Conservation (phyloP, 2,113 vertebrate species). For the Bungarus multicinctus region DNA sequence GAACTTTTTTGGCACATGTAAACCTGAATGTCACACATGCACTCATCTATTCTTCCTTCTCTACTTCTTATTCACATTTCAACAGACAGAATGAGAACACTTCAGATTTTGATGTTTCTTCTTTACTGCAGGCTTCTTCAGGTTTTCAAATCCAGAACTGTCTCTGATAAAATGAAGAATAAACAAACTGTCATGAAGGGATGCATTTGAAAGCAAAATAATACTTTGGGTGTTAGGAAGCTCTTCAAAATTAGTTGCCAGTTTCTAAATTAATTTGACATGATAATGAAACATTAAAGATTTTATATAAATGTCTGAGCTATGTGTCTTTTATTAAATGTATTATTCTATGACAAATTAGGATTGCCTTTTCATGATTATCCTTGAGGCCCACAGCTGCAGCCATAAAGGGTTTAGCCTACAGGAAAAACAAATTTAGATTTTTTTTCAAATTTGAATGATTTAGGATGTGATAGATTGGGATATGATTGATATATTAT, state of each 20-base stretch:
- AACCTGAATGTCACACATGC: not conserved
- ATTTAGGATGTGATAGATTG: not conserved
- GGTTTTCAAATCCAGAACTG: constrained; percentile 28
- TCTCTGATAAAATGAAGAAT: constrained; percentile 30
- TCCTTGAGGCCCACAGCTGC: not conserved
- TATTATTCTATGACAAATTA: not conserved
- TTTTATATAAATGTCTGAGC: constrained; percentile 7
- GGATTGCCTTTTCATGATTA: not conserved
- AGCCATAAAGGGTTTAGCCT: not conserved
- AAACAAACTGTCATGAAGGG: constrained; percentile 36
- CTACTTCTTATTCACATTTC: not conserved
- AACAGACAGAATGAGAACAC: not conserved
- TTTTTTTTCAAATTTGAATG: not conserved
- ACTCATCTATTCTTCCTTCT: not conserved
- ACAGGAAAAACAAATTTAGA: not conserved
- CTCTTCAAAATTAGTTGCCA: not conserved
- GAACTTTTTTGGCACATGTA: not conserved
- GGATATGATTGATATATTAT: not conserved
- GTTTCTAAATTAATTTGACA: constrained; percentile 22
- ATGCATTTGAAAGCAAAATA: constrained; percentile 14
- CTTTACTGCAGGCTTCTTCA: constrained; percentile 1
- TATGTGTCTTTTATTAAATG: not conserved
- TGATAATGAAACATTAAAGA: constrained; percentile 21
- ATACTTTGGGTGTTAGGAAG: constrained; percentile 4
- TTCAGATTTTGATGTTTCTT: constrained; percentile 13